Evolutionary conservation across 2,113 vertebrate genomes (phyloP).

Genomic region (Thryonomys swinderianus): DNA sequence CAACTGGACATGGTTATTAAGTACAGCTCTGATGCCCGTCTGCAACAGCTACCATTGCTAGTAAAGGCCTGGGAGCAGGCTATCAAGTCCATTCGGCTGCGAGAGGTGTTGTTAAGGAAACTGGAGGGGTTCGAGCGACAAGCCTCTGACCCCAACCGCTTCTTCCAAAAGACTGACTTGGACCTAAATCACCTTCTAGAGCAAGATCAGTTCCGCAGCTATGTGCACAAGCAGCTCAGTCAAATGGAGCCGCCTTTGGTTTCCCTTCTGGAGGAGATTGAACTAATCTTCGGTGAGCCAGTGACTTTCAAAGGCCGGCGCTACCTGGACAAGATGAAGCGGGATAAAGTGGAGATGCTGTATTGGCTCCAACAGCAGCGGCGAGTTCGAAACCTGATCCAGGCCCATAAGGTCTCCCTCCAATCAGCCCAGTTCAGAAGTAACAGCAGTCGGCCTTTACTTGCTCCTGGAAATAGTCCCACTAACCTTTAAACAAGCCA

Average conservation of each 20-base stretch:
- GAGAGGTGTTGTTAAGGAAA: conserved; percentile 82
- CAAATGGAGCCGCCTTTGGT: conserved; percentile 74
- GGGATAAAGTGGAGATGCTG: conserved; percentile 88
- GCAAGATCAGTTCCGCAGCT: conserved; percentile 76
- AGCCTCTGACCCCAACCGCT: conserved; percentile 88
- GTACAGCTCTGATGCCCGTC: conserved; percentile 83
- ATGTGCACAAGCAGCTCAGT: conserved; percentile 74
- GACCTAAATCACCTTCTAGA: conserved; percentile 48
- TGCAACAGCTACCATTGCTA: conserved; percentile 74
- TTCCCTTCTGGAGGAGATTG: conserved; percentile 76
- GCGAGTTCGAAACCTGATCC: conserved; percentile 49
- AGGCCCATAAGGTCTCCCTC: background rate
- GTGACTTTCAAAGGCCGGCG: conserved; percentile 85
- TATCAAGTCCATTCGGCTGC: conserved; percentile 81
- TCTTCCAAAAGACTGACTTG: conserved; percentile 79
- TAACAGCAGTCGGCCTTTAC: background rate
- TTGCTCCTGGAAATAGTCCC: conserved; percentile 35
- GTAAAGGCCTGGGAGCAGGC: conserved; percentile 84
- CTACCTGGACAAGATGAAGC: conserved; percentile 88
- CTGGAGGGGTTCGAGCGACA: conserved; percentile 87
- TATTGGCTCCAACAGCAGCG: conserved; percentile 89
- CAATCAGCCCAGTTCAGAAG: background rate
- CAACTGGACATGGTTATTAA: conserved; percentile 87
- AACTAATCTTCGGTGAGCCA: conserved; percentile 80
- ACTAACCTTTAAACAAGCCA: background rate